Conservation (phyloP, 2,888 invertebrate genomes). For the Cosmia pyralina region DNA sequence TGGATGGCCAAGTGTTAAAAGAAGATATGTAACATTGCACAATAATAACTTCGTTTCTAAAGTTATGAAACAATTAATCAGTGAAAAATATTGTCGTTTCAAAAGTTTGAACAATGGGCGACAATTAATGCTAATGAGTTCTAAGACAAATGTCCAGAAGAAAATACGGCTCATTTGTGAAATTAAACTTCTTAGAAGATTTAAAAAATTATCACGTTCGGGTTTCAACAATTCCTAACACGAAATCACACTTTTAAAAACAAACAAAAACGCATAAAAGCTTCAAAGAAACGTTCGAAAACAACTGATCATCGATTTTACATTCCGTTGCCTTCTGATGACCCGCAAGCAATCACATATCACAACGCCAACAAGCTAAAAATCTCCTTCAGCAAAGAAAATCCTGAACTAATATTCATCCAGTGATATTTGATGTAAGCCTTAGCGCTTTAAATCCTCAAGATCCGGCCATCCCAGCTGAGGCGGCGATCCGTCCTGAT, state of each 20-base stretch:
- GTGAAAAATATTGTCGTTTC: slow-evolving; percentile 5
- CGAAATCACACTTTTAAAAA: background rate
- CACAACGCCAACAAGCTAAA: slow-evolving; percentile 21
- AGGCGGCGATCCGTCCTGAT: slow-evolving; percentile 48
- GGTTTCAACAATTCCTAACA: slow-evolving; percentile 5
- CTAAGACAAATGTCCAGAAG: slow-evolving; percentile 21
- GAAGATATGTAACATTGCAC: background rate
- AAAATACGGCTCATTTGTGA: slow-evolving; percentile 28
- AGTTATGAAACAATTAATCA: slow-evolving; percentile 33
- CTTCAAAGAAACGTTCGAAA: background rate
- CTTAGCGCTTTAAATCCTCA: slow-evolving; percentile 52
- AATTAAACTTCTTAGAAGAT: slow-evolving; percentile 7
- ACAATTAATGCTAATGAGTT: slow-evolving; percentile 43
- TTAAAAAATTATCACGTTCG: slow-evolving; percentile 12
- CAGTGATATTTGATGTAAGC: slow-evolving; percentile 56
- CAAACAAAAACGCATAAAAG: background rate
- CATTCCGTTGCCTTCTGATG: background rate
- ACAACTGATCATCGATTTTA: background rate
- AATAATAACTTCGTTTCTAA: background rate
- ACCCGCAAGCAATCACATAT: background rate
- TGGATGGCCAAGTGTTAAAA: background rate
- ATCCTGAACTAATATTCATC: slow-evolving; percentile 24
- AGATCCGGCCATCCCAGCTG: slow-evolving; percentile 24
- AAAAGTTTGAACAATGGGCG: slow-evolving; percentile 33
- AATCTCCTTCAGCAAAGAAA: slow-evolving; percentile 8